phyloP scores from a whole-genome alignment of 2,797 vertebrate species.

The Halcyon chelicuti region DNA sequence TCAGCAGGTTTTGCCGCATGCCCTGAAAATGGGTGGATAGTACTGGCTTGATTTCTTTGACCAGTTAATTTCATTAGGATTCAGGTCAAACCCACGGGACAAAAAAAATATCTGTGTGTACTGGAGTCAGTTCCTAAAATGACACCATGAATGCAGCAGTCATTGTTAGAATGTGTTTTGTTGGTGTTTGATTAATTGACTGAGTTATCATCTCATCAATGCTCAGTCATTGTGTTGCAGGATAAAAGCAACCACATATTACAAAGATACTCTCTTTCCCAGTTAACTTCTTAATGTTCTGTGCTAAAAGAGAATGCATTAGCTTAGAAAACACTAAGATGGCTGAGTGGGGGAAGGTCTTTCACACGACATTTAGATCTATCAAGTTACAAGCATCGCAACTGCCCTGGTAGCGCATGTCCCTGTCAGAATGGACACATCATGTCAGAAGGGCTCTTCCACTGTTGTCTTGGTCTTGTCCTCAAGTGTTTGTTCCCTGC shows the following conservation, averaged over 20 bases:
- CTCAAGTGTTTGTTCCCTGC: neutral
- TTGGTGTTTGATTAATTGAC: constrained; percentile 46
- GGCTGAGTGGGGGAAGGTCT: neutral
- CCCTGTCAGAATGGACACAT: rapidly evolving
- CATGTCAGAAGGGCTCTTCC: neutral
- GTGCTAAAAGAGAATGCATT: neutral
- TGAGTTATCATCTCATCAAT: constrained; percentile 7
- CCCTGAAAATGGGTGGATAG: neutral
- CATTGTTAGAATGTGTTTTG: constrained; percentile 34
- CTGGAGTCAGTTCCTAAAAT: constrained; percentile 26
- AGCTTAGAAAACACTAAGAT: neutral
- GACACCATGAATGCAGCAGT: neutral
- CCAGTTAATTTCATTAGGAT: constrained; percentile 6
- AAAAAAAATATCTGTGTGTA: neutral
- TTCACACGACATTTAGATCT: neutral
- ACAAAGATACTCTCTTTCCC: neutral
- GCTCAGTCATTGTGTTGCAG: neutral
- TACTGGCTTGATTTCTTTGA: neutral
- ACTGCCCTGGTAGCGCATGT: neutral
- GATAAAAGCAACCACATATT: neutral
- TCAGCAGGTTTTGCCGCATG: neutral
- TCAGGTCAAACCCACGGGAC: constrained; percentile 2
- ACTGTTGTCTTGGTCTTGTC: neutral
- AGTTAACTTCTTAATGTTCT: constrained; percentile 2
- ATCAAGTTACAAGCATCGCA: neutral